These are phyloP conservation scores for Caloenas nicobarica DNA, from an alignment of 2,113 vertebrate species.

Conservation along the genomic window DNA sequence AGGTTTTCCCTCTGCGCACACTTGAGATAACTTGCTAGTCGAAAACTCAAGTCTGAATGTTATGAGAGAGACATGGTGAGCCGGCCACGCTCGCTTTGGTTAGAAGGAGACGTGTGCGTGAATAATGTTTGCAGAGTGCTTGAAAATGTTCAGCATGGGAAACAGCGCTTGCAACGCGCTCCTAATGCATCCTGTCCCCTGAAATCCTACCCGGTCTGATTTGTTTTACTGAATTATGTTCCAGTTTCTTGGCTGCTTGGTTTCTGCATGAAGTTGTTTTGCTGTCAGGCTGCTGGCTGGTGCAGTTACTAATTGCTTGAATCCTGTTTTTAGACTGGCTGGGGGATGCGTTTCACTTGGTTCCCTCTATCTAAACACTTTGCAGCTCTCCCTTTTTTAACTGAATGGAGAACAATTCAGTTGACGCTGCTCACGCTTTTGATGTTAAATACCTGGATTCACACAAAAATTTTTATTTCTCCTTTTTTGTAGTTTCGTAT, in stretches of 20 bases:
- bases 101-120: not conserved
- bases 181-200: not conserved
- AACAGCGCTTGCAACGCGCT: rapidly evolving
- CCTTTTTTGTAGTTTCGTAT: not conserved
- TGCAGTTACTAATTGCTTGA: not conserved
- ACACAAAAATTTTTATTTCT: not conserved
- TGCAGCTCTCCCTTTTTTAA: not conserved
- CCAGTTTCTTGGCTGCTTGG: not conserved
- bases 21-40: not conserved
- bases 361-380: not conserved
- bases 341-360: not conserved
- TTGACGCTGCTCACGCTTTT: not conserved
- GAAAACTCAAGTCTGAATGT: not conserved
- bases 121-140: not conserved
- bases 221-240: not conserved
- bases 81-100: not conserved
- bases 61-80: too few species aligned
- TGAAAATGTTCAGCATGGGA: not conserved
- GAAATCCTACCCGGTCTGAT: not conserved
- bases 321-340: not conserved
- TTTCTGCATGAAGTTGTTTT: not conserved
- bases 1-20: not conserved
- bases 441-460: not conserved
- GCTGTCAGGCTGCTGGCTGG: not conserved
- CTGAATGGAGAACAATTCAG: not conserved